Evolutionary conservation across 2,888 invertebrate species (phyloP).

Genomic region (Lordiphosa fenestrarum): DNA sequence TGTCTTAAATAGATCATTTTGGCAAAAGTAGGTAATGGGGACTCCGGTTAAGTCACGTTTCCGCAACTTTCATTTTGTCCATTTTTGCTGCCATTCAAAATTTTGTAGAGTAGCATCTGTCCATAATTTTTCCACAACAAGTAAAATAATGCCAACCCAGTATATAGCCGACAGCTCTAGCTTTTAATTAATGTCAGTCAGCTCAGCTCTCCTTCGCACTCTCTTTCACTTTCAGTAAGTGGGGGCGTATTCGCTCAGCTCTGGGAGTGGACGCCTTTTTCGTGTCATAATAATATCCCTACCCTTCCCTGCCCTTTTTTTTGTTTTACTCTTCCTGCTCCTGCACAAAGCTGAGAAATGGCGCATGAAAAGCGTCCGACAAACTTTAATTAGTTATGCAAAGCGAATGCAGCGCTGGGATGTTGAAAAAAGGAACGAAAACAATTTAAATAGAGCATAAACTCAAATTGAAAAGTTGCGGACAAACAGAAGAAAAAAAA

Average conservation of each 20-base stretch:
- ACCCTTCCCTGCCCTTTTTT: slow-evolving; percentile 3
- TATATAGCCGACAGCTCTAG: slow-evolving; percentile 32
- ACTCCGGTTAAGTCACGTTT: not conserved
- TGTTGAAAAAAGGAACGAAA: slow-evolving; percentile 23
- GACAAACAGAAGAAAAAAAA: slow-evolving; percentile 15
- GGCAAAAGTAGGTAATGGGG: too few species aligned
- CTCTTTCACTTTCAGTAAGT: slow-evolving; percentile 9
- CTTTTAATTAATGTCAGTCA: slow-evolving; percentile 50
- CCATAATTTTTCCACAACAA: slow-evolving; percentile 4
- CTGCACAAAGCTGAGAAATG: slow-evolving; percentile 44
- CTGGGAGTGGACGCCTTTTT: slow-evolving; percentile 56
- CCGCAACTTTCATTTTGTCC: not conserved
- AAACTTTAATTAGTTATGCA: slow-evolving; percentile 71
- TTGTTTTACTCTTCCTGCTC: slow-evolving; percentile 17
- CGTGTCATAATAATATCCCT: slow-evolving; percentile 60
- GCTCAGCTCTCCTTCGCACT: not conserved
- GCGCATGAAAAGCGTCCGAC: slow-evolving; percentile 49
- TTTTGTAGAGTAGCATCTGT: slow-evolving; percentile 11
- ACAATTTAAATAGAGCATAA: slow-evolving; percentile 24
- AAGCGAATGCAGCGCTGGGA: slow-evolving; percentile 51
- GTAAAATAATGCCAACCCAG: slow-evolving; percentile 23
- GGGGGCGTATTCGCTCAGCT: slow-evolving; percentile 8
- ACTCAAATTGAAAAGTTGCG: slow-evolving; percentile 45
- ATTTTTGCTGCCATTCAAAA: not conserved
- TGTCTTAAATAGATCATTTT: too few species aligned